Conservation (phyloP, 2,797 vertebrate genomes). For the Microtus obscurus region DNA sequence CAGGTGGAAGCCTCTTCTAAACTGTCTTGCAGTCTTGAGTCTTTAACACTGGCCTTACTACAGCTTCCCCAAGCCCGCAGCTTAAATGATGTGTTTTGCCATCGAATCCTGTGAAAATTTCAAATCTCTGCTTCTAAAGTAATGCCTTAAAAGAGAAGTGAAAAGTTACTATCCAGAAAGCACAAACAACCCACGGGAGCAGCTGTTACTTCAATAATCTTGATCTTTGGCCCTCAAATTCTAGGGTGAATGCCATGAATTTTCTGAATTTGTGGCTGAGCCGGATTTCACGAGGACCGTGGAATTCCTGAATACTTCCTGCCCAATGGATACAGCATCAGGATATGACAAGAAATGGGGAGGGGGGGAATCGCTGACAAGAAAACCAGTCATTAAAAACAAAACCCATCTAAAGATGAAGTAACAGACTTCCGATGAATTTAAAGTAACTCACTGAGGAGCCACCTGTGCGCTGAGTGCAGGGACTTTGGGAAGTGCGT, state of each 20-base stretch:
- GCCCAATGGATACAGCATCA: not conserved
- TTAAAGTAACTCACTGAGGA: not conserved
- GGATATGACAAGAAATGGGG: not conserved
- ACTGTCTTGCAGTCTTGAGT: constrained; percentile 17
- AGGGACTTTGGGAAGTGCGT: not conserved
- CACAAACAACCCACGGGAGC: not conserved
- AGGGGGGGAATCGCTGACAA: not conserved
- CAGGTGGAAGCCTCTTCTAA: constrained; percentile 61
- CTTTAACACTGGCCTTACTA: constrained; percentile 32
- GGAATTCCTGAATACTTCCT: constrained; percentile 29
- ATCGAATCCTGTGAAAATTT: constrained; percentile 40
- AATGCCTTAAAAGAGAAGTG: constrained; percentile 17
- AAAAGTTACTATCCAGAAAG: constrained; percentile 36
- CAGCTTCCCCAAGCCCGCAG: not conserved
- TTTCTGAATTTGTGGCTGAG: not conserved
- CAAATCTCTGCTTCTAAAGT: constrained; percentile 56
- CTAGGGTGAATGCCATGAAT: not conserved
- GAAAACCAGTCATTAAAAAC: constrained; percentile 11
- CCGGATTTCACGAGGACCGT: not conserved
- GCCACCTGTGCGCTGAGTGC: not conserved
- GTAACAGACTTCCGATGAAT: not conserved
- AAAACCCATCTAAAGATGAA: not conserved
- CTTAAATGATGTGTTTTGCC: constrained; percentile 15
- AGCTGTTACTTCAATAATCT: constrained; percentile 22
- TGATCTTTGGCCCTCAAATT: not conserved